phyloP scores from a whole-genome alignment of 2,797 vertebrate species.

The Paratrypauchen microcephalus region DNA sequence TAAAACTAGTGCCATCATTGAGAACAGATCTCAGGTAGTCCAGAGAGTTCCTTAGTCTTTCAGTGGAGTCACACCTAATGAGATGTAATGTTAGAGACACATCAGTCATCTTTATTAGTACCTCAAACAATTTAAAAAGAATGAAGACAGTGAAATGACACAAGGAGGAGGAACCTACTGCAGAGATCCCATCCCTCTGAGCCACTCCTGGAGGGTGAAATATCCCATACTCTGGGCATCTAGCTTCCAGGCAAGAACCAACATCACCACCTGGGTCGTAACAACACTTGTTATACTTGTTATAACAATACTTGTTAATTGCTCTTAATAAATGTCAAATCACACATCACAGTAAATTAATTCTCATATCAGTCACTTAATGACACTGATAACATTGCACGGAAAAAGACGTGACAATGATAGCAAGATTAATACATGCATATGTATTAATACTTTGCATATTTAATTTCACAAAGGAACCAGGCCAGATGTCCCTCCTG shows the following conservation, averaged over 20 bases:
- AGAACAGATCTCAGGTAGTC: slow-evolving; percentile 98
- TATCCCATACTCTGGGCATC: slow-evolving; percentile 99
- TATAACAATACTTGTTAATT: neutral
- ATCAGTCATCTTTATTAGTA: neutral
- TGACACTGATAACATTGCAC: neutral
- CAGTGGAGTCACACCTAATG: slow-evolving; percentile 94
- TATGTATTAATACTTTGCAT: neutral
- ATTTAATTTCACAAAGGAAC: neutral
- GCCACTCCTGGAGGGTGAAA: slow-evolving; percentile 98
- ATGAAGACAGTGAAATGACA: neutral
- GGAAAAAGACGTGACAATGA: neutral
- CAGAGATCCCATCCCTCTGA: slow-evolving; percentile 96
- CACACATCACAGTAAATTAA: no score
- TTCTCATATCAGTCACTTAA: no score
- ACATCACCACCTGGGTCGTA: slow-evolving; percentile 92
- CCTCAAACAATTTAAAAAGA: slow-evolving; percentile 1
- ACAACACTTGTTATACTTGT: neutral
- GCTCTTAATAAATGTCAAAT: neutral
- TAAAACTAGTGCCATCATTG: slow-evolving; percentile 97
- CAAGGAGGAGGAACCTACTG: slow-evolving; percentile 84
- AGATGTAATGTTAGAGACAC: slow-evolving; percentile 1
- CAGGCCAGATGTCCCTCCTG: neutral
- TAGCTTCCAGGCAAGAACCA: slow-evolving; percentile 98
- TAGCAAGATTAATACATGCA: neutral
- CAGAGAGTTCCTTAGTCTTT: slow-evolving; percentile 94